A percentile compares a stretch with the other conserved stretches of the same genome.
Conservation (phyloP, 2,888 invertebrate genomes). For the Meandrusa payeni region DNA sequence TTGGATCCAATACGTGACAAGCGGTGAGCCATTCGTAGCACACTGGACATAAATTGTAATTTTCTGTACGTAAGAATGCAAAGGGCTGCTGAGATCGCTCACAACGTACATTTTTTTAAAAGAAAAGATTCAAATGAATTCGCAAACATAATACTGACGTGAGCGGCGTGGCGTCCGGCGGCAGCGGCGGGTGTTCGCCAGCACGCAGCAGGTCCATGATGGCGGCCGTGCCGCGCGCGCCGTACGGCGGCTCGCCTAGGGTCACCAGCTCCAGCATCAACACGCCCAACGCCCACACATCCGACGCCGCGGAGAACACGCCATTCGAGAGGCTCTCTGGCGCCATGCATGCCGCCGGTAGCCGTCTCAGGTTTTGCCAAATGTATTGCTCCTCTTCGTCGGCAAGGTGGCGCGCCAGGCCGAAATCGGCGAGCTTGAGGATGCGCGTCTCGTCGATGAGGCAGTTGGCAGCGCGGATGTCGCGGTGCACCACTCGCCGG, state of each 20-base stretch:
- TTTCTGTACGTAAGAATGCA: no score
- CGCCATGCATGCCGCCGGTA: conserved; percentile 95
- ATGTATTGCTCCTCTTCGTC: conserved; percentile 85
- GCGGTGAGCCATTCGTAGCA: no score
- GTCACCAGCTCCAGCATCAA: conserved; percentile 91
- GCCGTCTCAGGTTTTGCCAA: conserved; percentile 89
- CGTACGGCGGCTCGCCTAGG: conserved; percentile 94
- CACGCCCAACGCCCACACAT: conserved; percentile 94
- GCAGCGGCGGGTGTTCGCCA: conserved; percentile 84
- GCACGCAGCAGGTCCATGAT: conserved; percentile 82
- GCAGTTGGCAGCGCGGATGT: conserved; percentile 90
- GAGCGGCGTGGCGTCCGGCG: conserved; percentile 66
- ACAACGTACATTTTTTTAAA: no score
- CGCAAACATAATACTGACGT: conserved; percentile 36
- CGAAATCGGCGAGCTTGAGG: conserved; percentile 91
- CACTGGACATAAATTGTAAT: no score
- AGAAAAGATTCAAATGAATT: neutral
- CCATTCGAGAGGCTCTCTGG: conserved; percentile 91
- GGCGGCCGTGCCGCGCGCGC: conserved; percentile 85
- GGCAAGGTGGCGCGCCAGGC: conserved; percentile 85
- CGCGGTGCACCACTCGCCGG: conserved; percentile 91
- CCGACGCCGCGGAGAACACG: conserved; percentile 89
- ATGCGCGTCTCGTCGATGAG: conserved; percentile 86
- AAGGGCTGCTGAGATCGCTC: no score
- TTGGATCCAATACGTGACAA: no score